Evolutionary conservation across 2,797 vertebrate species (phyloP).

Genomic region (Chelidonichthys spinosus): DNA sequence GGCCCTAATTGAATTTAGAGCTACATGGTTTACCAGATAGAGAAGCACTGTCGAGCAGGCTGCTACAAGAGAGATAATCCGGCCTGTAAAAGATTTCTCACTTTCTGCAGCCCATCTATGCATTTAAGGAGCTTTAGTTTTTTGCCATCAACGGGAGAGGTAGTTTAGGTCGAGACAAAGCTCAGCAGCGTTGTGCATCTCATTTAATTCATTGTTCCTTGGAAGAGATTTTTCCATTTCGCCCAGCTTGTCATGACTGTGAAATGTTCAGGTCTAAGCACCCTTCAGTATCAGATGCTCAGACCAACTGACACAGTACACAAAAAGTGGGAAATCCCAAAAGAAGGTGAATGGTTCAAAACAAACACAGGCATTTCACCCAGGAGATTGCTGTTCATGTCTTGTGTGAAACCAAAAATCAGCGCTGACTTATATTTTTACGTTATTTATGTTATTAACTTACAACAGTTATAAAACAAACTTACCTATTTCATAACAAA

Average conservation of each 20-base stretch:
- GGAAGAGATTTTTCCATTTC: slow-evolving; percentile 5
- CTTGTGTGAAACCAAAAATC: background rate
- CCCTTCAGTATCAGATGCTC: background rate
- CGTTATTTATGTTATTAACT: background rate
- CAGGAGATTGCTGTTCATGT: background rate
- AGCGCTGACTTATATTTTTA: background rate
- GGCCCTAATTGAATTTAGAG: slow-evolving; percentile 76
- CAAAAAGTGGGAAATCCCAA: background rate
- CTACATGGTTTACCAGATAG: slow-evolving; percentile 73
- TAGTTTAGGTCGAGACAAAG: slow-evolving; percentile 38
- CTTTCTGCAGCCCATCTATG: slow-evolving; percentile 34
- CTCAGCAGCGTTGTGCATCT: background rate
- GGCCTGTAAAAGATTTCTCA: slow-evolving; percentile 43
- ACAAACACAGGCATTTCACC: background rate
- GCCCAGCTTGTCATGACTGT: too few relatives aligned
- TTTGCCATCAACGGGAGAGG: slow-evolving; percentile 31
- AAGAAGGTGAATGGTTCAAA: background rate
- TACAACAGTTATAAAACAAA: background rate
- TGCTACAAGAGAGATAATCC: slow-evolving; percentile 68
- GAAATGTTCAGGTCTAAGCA: too few relatives aligned
- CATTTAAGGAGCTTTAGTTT: slow-evolving; percentile 61
- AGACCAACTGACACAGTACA: too few relatives aligned
- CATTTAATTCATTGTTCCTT: slow-evolving; percentile 18
- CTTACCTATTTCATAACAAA: too few relatives aligned
- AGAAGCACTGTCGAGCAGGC: slow-evolving; percentile 61